Base-by-base conservation (phyloP, 2,888 invertebrate genomes). In the Nemotelus nigrinus region DNA sequence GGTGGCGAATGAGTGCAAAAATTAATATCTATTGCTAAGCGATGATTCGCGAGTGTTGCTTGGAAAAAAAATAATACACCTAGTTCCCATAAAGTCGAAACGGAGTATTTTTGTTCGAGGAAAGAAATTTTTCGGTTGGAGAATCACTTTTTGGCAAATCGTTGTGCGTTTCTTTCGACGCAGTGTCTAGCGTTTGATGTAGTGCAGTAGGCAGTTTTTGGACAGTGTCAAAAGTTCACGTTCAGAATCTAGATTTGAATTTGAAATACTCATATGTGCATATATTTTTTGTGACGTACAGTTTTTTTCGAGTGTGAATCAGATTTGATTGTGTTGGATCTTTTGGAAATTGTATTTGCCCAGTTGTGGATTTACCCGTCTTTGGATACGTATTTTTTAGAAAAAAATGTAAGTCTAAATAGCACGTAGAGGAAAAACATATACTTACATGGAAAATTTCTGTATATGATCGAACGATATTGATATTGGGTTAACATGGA, bases 201-300 rank as follows among this genome's bases (percentile, higher is more conserved):
- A 25, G 25, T 25, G 25, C 39, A 70, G 70, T 55, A 70, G 70
- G 70, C 53, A 10, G n/a, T 68, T 65, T n/a, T 48, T 2, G 50
- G 25, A 53, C 25, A 50, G 70, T 70, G 70, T 70, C 70, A 70
- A 43, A 70, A 70, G 70, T 70, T 53, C 68, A 68, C 48, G 65
- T n/a, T 25, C 43, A 10, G 3, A 57, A 63, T 63, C 43, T 63
- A 1, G 47, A 65, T 65, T 65, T 65, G 65, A 44, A 65, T 65
- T 65, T 65, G 4, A 39, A 65, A 65, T 47, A 25, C 25, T 25
- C 25, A 25, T 25, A 25, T 25, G 25, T 25, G 25, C 25, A 25
- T 25, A 25, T 25, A 25, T 25, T 25, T 25, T 25, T 25, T 63
- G 41, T 7, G 63, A 63, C 63, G 43, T 63, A 63, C 43, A 63